Evolutionary conservation across 2,113 vertebrate genomes (phyloP).

Genomic region (Pontoporia blainvillei): DNA sequence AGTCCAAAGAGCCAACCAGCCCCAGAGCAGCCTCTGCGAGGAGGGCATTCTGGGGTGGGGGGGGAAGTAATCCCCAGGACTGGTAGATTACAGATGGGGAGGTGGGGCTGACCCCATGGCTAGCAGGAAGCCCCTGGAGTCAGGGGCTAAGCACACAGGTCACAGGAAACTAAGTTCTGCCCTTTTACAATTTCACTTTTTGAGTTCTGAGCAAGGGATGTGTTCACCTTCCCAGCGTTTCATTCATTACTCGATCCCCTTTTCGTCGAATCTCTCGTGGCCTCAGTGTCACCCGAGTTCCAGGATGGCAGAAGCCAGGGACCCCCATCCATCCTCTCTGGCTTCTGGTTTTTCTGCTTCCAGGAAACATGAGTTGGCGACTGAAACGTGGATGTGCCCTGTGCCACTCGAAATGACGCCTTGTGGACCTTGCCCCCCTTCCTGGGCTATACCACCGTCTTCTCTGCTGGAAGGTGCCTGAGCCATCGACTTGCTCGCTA

Average conservation of each 20-base stretch:
- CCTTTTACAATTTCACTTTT: background rate
- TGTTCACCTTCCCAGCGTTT: background rate
- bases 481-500: background rate
- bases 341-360: background rate
- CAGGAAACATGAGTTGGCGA: background rate
- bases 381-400: background rate
- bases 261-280: background rate
- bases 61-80: background rate
- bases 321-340: background rate
- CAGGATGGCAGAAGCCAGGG: background rate
- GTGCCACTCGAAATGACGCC: background rate
- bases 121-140: background rate
- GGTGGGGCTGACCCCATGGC: fast-evolving
- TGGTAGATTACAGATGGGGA: background rate
- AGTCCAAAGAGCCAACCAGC: background rate
- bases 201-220: background rate
- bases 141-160: background rate
- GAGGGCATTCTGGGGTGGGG: background rate
- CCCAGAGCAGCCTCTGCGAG: background rate
- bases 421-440: background rate
- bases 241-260: background rate
- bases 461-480: background rate
- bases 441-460: background rate
- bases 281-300: background rate
- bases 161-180: background rate